Base-by-base conservation (phyloP, 2,888 invertebrate species). In the Brachyptera putata region DNA sequence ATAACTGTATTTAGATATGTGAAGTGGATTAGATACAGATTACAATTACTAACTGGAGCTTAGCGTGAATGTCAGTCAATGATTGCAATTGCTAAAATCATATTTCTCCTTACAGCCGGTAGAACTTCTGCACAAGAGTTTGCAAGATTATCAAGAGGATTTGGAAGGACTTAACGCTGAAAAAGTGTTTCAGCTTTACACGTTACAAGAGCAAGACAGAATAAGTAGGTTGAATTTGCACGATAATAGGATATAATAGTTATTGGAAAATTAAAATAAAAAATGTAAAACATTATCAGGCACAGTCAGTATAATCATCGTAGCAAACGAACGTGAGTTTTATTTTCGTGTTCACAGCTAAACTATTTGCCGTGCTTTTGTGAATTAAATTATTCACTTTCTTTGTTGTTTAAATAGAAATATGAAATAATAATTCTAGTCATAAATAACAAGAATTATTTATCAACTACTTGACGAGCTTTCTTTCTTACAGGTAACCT, bases 91-190 rank as follows among this genome's bases (percentile, higher is more conserved):
- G n/a, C n/a, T n/a, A n/a, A n/a, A n/a, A 30, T 30, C 30, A 4
- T 26, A 16, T 41, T 50, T 61, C 48, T 49, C 49, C 22, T 63
- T 67, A 14, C 60, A 75, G 74, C 75, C 75, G n/a, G 69, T 71
- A 41, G 74, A 75, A 63, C 68, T 75, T 21, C 67, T 73, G 24
- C 71, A 73, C 59, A 69, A 69, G 65, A 70, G 69, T 60, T 65
- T 73, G 46, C 69, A 70, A 37, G 72, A 75, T 56, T 70, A 71
- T 64, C 70, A 72, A 64, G 70, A 70, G 61, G 70, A 71, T 25
- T 68, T 70, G 53, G 66, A 61, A 43, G 55, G 46, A 25, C 49
- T 56, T 7, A 25, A 30, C 39, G 16, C 41, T 18, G 50, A 43
- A 41, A 50, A 61, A 30, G 61, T 58, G 22, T 63, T 53, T 30